A percentile compares a stretch with the other conserved stretches of the same genome.
These are phyloP conservation scores for Megaceryle torquata DNA, from an alignment of 2,113 vertebrate genomes.

Conservation along the genomic window DNA sequence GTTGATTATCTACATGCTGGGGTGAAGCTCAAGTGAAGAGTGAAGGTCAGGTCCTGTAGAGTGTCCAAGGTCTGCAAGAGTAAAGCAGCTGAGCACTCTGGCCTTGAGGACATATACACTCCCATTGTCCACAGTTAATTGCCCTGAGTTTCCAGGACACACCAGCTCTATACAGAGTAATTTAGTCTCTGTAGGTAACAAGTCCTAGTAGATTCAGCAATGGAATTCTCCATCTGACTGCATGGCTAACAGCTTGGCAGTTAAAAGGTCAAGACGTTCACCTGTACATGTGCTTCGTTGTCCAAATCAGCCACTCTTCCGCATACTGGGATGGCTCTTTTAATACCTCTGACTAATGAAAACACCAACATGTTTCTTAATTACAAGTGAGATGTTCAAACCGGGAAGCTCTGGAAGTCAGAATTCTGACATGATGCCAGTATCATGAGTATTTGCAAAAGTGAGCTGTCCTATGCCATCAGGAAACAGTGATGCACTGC, in stretches of 20 bases:
- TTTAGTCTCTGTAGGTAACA: background rate
- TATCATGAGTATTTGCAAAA: background rate
- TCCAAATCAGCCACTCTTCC: background rate
- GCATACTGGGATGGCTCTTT: background rate
- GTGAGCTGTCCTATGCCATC: background rate
- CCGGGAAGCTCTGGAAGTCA: background rate
- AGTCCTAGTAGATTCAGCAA: background rate
- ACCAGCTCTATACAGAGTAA: background rate
- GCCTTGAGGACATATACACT: background rate
- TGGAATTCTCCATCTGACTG: background rate
- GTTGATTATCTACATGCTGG: background rate
- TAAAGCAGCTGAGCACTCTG: background rate
- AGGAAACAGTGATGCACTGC: background rate
- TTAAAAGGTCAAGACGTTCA: constrained; percentile 21
- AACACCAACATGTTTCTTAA: background rate
- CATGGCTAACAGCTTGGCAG: background rate
- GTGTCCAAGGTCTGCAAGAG: background rate
- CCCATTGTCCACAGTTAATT: background rate
- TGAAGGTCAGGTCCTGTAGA: background rate
- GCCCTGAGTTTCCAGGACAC: background rate
- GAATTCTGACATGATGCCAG: background rate
- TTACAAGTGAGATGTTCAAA: background rate
- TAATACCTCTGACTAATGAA: background rate
- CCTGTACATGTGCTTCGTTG: background rate
- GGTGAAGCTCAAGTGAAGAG: background rate